phyloP scores from a whole-genome alignment of 2,113 vertebrate species.

The Alces alces region DNA sequence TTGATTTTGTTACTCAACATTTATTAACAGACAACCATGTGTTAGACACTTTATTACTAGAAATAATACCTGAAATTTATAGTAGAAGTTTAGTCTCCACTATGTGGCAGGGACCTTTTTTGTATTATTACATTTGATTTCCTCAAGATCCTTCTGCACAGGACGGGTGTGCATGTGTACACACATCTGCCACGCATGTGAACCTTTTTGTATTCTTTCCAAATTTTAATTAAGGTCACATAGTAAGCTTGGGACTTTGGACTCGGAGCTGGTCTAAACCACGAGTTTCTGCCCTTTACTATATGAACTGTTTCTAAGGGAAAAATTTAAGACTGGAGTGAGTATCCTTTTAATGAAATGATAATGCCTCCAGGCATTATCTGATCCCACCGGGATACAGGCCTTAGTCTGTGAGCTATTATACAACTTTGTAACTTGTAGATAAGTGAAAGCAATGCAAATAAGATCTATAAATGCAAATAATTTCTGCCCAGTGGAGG shows the following conservation, averaged over 20 bases:
- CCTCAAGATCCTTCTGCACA: not conserved
- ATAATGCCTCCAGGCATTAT: not conserved
- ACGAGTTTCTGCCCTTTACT: not conserved
- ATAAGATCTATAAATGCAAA: not conserved
- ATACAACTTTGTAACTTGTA: not conserved
- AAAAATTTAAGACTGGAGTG: not conserved
- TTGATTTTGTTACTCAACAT: not conserved
- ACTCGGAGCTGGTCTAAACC: not conserved
- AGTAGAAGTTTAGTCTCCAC: not conserved
- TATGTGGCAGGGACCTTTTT: not conserved
- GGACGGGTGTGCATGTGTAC: too few species aligned
- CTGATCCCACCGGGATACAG: not conserved
- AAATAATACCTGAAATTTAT: not conserved
- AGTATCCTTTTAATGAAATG: not conserved
- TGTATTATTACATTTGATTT: not conserved
- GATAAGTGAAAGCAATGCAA: not conserved
- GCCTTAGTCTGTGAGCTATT: not conserved
- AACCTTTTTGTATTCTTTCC: not conserved
- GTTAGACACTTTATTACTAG: not conserved
- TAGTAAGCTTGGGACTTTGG: not conserved
- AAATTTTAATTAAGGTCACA: not conserved
- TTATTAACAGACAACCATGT: not conserved
- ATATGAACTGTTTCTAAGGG: not conserved
- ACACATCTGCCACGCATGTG: not conserved
- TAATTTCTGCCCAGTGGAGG: not conserved